Conservation (phyloP, 2,113 vertebrate genomes). For the Megaceryle torquata region DNA sequence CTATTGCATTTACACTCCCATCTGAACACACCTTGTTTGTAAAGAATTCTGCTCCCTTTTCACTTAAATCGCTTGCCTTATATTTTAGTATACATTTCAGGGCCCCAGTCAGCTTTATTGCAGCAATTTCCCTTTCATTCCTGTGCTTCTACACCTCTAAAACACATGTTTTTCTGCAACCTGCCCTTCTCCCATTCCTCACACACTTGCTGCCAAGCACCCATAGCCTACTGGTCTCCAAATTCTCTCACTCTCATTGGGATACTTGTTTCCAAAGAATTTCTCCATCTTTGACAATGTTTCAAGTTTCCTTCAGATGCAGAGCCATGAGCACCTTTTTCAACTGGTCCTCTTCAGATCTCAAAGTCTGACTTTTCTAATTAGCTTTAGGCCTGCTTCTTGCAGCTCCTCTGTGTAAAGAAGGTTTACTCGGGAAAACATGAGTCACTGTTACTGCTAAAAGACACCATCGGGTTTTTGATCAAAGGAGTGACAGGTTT, state of each 20-base stretch:
- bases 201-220: not conserved
- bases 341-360: not conserved
- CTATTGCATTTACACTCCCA: accelerated
- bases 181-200: not conserved
- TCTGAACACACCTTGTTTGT: not conserved
- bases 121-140: not conserved
- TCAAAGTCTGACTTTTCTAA: not conserved
- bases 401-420: not conserved
- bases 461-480: not conserved
- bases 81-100: not conserved
- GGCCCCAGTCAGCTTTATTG: not conserved
- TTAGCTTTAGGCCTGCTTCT: not conserved
- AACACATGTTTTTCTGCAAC: not conserved
- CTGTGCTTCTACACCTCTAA: not conserved
- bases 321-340: not conserved
- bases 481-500: not conserved
- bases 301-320: not conserved
- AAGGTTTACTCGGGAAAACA: not conserved
- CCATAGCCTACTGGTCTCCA: not conserved
- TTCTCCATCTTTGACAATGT: not conserved
- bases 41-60: not conserved
- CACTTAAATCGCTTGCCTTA: not conserved
- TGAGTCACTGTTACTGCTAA: accelerated
- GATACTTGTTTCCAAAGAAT: not conserved
- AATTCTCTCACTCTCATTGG: not conserved